Evolutionary conservation across 2,113 vertebrate species (phyloP).

Genomic region (Pygoscelis adeliae): DNA sequence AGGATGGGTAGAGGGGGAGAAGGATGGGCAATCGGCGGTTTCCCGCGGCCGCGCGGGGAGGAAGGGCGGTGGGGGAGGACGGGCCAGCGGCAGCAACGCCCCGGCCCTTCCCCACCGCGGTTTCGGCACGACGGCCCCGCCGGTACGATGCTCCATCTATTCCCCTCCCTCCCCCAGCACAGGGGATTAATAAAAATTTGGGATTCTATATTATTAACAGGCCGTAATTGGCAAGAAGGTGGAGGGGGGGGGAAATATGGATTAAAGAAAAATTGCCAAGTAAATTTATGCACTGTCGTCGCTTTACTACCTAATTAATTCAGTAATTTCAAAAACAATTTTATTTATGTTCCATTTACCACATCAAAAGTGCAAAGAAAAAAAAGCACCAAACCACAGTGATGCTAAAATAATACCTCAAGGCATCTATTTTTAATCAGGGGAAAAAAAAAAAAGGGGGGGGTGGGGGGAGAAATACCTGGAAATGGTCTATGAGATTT

Average conservation of each 20-base stretch:
- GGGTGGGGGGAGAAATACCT: no score
- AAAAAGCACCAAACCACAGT: constrained; percentile 42
- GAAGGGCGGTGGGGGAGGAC: background rate
- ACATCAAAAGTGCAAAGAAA: constrained; percentile 76
- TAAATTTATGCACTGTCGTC: constrained; percentile 65
- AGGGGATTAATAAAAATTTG: background rate
- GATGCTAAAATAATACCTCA: constrained; percentile 81
- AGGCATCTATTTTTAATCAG: constrained; percentile 82
- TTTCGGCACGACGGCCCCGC: background rate
- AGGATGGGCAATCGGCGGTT: background rate
- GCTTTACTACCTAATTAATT: constrained; percentile 83
- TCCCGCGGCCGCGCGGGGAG: rapidly evolving
- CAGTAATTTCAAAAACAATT: constrained; percentile 83
- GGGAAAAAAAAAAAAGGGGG: background rate
- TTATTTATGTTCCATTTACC: constrained; percentile 84
- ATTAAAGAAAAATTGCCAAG: constrained; percentile 30
- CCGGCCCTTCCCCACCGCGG: background rate
- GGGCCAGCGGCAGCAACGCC: background rate
- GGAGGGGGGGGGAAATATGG: constrained; percentile 19
- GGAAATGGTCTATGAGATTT: no score
- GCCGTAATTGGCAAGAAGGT: background rate
- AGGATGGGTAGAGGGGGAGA: background rate
- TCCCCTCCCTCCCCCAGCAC: background rate
- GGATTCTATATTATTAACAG: background rate
- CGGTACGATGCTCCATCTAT: background rate